Conservation (phyloP, 2,888 invertebrate species). For the Muscina levida region DNA sequence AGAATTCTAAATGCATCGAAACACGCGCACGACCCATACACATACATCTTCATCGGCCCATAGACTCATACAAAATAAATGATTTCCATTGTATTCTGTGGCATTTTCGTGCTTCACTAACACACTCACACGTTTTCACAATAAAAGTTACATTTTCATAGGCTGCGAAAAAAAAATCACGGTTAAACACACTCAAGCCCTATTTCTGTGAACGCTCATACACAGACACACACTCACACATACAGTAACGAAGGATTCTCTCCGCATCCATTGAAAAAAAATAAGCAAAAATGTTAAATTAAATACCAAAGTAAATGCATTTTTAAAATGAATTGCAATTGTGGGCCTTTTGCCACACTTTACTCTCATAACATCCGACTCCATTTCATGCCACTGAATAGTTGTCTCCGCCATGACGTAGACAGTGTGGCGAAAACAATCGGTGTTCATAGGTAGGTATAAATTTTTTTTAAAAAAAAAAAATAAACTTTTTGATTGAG, state of each 20-base stretch:
- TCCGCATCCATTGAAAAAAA: constrained; percentile 17
- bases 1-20: constrained; percentile 31
- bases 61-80: constrained; percentile 56
- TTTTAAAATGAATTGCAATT: constrained; percentile 65
- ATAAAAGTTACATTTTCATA: constrained; percentile 49
- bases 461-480: no score
- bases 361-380: constrained; percentile 12
- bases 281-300: constrained; percentile 55
- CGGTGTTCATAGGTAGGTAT: no score
- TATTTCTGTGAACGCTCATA: constrained; percentile 46
- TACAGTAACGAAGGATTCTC: no score
- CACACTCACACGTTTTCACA: constrained; percentile 37
- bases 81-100: constrained; percentile 63
- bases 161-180: constrained; percentile 68
- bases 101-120: constrained; percentile 60
- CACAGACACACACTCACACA: constrained; percentile 47
- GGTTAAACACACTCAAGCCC: constrained; percentile 61
- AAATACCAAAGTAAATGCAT: constrained; percentile 64
- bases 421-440: neutral
- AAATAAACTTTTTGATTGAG: no score
- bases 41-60: neutral
- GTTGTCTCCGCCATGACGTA: neutral
- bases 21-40: neutral
- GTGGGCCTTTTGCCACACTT: constrained; percentile 42
- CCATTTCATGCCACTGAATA: neutral